Evolutionary conservation across 2,888 invertebrate genomes (phyloP).

Genomic region (Nomada goodeniana): DNA sequence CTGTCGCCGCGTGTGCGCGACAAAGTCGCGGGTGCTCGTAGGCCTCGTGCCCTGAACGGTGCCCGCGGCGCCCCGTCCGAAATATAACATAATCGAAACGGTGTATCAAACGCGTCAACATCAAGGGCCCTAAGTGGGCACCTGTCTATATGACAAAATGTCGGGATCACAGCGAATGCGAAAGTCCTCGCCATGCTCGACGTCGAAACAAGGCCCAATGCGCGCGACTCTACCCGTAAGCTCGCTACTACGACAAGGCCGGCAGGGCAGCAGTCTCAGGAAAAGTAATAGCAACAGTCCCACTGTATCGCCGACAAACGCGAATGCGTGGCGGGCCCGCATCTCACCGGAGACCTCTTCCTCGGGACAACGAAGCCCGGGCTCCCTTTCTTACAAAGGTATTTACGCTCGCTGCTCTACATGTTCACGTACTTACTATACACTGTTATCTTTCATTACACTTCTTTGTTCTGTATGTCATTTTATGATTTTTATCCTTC

Average conservation of each 20-base stretch:
- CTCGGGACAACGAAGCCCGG: slow-evolving; percentile 90
- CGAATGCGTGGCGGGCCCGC: slow-evolving; percentile 87
- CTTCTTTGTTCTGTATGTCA: slow-evolving; percentile 64
- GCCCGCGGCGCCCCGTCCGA: slow-evolving; percentile 63
- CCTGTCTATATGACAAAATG: slow-evolving; percentile 79
- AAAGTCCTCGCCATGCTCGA: slow-evolving; percentile 89
- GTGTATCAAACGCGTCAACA: slow-evolving; percentile 35
- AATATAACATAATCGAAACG: slow-evolving; percentile 48
- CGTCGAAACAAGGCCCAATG: slow-evolving; percentile 88
- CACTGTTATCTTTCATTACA: slow-evolving; percentile 45
- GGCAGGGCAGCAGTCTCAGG: slow-evolving; percentile 86
- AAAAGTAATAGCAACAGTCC: slow-evolving; percentile 88
- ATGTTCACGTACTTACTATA: slow-evolving; percentile 33
- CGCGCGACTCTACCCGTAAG: slow-evolving; percentile 91
- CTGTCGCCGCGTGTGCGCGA: slow-evolving; percentile 68
- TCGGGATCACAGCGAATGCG: slow-evolving; percentile 85
- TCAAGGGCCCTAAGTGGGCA: slow-evolving; percentile 51
- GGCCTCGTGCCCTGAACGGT: slow-evolving; percentile 72
- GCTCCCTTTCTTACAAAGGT: slow-evolving; percentile 91
- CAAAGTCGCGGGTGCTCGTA: slow-evolving; percentile 68
- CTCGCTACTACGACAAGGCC: slow-evolving; percentile 89
- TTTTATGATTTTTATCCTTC: slow-evolving; percentile 36
- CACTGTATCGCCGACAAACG: slow-evolving; percentile 88
- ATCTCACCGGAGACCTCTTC: slow-evolving; percentile 89
- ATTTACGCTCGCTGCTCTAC: slow-evolving; percentile 59